Conservation (phyloP, 2,797 vertebrate species). For the Mareca penelope region DNA sequence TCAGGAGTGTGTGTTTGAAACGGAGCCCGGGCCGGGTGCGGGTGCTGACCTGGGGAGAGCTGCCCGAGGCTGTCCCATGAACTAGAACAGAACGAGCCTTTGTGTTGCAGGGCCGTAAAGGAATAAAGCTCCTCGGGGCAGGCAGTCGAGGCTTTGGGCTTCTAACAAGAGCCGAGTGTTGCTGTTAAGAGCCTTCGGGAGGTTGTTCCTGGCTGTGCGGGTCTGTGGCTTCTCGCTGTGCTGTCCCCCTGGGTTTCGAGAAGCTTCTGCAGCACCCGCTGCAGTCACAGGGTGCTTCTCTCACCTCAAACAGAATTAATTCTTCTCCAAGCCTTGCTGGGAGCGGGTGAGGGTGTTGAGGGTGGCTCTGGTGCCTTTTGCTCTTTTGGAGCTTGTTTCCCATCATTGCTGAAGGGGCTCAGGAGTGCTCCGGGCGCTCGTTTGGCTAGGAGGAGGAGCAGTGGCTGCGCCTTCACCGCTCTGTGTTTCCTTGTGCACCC, state of each 20-base stretch:
- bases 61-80: conserved; percentile 5
- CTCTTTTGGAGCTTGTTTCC: background rate
- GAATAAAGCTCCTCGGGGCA: background rate
- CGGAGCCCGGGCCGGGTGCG: background rate
- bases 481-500: background rate
- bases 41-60: background rate
- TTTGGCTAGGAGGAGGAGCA: background rate
- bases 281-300: background rate
- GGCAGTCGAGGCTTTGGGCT: background rate
- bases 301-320: fast-evolving
- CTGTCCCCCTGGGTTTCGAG: background rate
- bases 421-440: fast-evolving
- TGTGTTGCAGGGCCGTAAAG: background rate
- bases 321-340: too few species aligned
- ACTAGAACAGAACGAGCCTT: conserved; percentile 21
- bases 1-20: conserved; percentile 14
- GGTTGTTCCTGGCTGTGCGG: background rate
- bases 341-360: background rate
- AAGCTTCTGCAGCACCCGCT: fast-evolving
- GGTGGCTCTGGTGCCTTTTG: background rate
- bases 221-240: background rate
- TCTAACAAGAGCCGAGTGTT: background rate
- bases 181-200: background rate
- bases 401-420: fast-evolving
- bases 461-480: background rate